A percentile compares a stretch with the other conserved stretches of the same genome.
These are phyloP conservation scores for Papilio helenus DNA, from an alignment of 1,140 invertebrate genomes.

Conservation along the genomic window DNA sequence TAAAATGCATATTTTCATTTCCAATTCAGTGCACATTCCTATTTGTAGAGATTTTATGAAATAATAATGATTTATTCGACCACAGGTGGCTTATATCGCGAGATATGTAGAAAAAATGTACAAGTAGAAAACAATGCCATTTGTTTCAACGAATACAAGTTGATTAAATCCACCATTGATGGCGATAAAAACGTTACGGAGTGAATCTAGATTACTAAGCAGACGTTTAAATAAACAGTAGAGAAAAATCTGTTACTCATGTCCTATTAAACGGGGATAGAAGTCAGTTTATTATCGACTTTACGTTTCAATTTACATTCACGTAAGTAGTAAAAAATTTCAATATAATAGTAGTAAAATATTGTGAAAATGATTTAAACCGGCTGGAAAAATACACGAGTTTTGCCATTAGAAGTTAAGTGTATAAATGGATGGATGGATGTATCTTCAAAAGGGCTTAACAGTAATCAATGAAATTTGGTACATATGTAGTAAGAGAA, in stretches of 20 bases:
- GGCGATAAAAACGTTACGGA: not conserved
- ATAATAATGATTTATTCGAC: conserved; percentile 50
- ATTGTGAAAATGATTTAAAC: not conserved
- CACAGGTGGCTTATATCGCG: conserved; percentile 69
- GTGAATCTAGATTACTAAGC: not conserved
- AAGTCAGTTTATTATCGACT: not conserved
- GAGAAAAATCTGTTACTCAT: not conserved
- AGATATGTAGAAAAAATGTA: conserved; percentile 51
- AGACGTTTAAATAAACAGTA: not conserved
- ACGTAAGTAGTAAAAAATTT: no score
- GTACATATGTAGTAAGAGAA: no score
- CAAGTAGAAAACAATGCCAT: conserved; percentile 64
- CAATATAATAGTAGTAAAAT: no score
- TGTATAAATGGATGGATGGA: no score
- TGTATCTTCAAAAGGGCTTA: no score
- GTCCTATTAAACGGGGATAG: not conserved
- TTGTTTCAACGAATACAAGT: conserved; percentile 60
- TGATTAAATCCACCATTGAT: conserved; percentile 51
- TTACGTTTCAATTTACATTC: no score
- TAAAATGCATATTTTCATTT: conserved; percentile 40
- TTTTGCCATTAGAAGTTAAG: not conserved
- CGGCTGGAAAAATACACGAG: not conserved
- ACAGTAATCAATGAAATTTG: no score
- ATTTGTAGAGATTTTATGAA: conserved; percentile 42
- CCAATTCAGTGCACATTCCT: conserved; percentile 10